Evolutionary conservation across 2,113 vertebrate species (phyloP), one percentile per base, ranked within the genome.

Genomic region (Neodontobutis hainanensis): DNA sequence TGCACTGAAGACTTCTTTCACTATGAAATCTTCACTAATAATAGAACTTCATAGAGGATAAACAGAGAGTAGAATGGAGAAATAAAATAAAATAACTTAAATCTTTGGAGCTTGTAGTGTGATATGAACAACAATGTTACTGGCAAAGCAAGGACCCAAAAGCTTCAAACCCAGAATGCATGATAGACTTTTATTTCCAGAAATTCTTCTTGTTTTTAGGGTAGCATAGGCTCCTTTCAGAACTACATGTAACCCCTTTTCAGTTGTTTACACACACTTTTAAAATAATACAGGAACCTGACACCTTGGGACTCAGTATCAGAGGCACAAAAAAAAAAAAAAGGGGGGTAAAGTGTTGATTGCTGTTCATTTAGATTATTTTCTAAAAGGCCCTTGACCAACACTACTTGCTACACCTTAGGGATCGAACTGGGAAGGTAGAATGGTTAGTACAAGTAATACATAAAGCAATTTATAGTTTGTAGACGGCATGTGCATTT

Each of bases 111-210:
- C 35, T 11, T 34, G 60, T 40, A 9, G 36, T 56, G 1, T 73
- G 56, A 66, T 49, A 68, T 67, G 59, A 64, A 70, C 38, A 65
- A 61, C 57, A 52, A 34, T 42, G n/a, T 8, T 35, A 51, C 34
- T 57, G 40, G 46, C 52, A 44, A 2, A 11, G 5, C 11, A 46
- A 46, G 44, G 44, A 14, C 44, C 44, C 44, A 46, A 14, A 46
- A 14, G 44, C 14, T 46, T 46, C 44, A 46, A 46, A 14, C 11
- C 44, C 11, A 46, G 44, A 40, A 40, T 40, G 8, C 3, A 11
- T 14, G 48, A 3, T 50, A 10, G 9, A 4, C 15, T 27, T 50
- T 11, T 27, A 27, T 50, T 9, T 50, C 4, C 8, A 50, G 16
- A 50, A 50, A 50, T 19, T 16, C 47, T 15, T 46, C 4, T 12